phyloP scores from a whole-genome alignment of 2,888 invertebrate genomes.

The Icerya purchasi region DNA sequence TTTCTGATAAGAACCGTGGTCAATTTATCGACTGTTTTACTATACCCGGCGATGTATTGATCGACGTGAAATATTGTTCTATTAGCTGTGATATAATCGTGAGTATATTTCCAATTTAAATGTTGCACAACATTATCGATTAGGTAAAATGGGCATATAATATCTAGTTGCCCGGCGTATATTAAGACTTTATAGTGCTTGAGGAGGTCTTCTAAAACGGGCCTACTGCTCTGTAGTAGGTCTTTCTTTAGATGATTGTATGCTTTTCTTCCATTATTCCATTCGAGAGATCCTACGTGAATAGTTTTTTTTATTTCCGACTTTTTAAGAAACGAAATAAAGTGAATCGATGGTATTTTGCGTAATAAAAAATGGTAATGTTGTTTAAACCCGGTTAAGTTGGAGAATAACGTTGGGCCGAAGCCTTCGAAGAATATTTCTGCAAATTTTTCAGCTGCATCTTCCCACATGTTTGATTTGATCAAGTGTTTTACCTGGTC shows the following conservation, averaged over 20 bases:
- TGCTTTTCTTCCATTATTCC: conserved; percentile 27
- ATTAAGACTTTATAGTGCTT: conserved; percentile 44
- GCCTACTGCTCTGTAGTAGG: conserved; percentile 58
- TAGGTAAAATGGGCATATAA: conserved; percentile 59
- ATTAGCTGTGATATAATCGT: conserved; percentile 39
- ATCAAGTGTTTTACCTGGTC: conserved; percentile 20
- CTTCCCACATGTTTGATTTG: conserved; percentile 18
- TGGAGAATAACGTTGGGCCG: conserved; percentile 3
- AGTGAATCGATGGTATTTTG: neutral
- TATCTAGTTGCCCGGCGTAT: conserved; percentile 77
- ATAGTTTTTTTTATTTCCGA: conserved; percentile 12
- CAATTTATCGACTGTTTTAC: conserved; percentile 44
- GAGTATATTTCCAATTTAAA: conserved; percentile 41
- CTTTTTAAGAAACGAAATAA: conserved; percentile 4
- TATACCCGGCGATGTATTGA: conserved; percentile 48
- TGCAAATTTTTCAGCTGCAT: conserved; percentile 23
- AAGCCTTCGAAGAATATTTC: conserved; percentile 13
- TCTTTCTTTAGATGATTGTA: conserved; percentile 48
- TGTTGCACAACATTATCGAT: conserved; percentile 22
- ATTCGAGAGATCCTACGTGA: conserved; percentile 16
- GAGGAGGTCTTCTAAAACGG: conserved; percentile 43
- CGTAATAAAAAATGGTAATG: conserved; percentile 15
- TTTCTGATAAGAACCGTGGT: conserved; percentile 49
- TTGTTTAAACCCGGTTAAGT: conserved; percentile 15
- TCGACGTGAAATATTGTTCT: conserved; percentile 45